Evolutionary conservation across 2,113 vertebrate species (phyloP), one percentile per base, ranked within the genome.

Genomic region (Sitta europaea): DNA sequence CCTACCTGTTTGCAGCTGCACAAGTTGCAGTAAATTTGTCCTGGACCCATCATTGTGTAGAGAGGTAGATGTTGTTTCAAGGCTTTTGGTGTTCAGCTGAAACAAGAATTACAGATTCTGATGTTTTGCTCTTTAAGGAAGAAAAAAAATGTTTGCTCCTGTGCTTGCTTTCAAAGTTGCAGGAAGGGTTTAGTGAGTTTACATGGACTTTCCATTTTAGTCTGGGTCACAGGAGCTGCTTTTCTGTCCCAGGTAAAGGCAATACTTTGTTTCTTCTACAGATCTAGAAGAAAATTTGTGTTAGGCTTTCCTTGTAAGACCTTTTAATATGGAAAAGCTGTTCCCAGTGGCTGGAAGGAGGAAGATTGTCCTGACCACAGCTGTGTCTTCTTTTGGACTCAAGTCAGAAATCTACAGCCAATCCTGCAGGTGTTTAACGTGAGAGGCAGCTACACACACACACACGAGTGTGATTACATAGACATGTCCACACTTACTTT

Each of bases 21-120:
- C 10, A 1, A 42, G 2, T 7, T 36, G 38, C 42, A 54, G 22
- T 22, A 6, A 1, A 3, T 50, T 20, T 58, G 35, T 55, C 57
- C 61, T 13, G 31, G 36, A 15, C 27, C 23, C 11, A 1, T 21
- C 21, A 8, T 1, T 20, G 2, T 12, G 8, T 14, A 9, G 28
- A 77, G 59, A 9, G 24, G 27, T 14, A 11, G 27, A 9, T 58
- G 35, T 3, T 43, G 11, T 54, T 82, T 53, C 24, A 61, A 23
- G 28, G 63, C 31, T 73, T 55, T 73, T 66, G 22, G 5, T 55
- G 16, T 3, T 61, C 50, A 31, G 8, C 24, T 48, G 19, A 48
- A 89, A 43, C 3, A 48, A 36, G 16, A 76, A 48, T 28, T 35
- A 14, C 6, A n/a, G 31, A 57, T 72, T 84, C 54, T 31, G 16